phyloP scores from a whole-genome alignment of 2,888 invertebrate genomes.

The Latrodectus hesperus region DNA sequence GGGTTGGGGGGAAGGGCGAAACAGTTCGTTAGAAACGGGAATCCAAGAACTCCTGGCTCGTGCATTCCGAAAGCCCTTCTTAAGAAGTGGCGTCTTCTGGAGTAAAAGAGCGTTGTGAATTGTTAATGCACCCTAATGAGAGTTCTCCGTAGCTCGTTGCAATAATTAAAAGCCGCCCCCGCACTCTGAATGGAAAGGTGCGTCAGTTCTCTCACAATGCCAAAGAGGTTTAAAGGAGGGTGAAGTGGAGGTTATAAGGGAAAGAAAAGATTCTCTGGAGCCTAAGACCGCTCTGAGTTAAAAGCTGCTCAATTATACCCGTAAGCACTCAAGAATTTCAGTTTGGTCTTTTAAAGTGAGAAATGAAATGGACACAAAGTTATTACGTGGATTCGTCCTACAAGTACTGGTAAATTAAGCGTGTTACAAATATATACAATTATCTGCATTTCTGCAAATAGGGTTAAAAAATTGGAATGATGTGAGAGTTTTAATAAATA shows the following conservation, averaged over 20 bases:
- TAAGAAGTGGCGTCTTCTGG: neutral
- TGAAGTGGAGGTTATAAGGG: neutral
- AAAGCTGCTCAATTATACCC: neutral
- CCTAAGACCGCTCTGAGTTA: neutral
- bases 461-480: too few species aligned
- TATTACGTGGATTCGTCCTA: too few species aligned
- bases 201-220: neutral
- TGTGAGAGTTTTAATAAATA: too few species aligned
- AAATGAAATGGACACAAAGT: neutral
- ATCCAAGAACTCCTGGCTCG: too few species aligned
- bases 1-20: too few species aligned
- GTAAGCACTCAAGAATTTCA: neutral
- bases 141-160: conserved; percentile 14
- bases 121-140: conserved; percentile 50
- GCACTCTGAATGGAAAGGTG: conserved; percentile 20
- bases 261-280: neutral
- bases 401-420: too few species aligned
- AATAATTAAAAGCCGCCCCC: conserved; percentile 36
- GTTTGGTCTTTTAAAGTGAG: neutral
- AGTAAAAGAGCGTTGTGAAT: conserved; percentile 31
- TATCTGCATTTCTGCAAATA: too few species aligned
- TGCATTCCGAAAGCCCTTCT: neutral
- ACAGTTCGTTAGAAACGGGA: too few species aligned
- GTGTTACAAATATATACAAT: too few species aligned
- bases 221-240: neutral